Evolutionary conservation across 1,140 invertebrate genomes (phyloP).

Genomic region (Pseudachorutes palmiensis): DNA sequence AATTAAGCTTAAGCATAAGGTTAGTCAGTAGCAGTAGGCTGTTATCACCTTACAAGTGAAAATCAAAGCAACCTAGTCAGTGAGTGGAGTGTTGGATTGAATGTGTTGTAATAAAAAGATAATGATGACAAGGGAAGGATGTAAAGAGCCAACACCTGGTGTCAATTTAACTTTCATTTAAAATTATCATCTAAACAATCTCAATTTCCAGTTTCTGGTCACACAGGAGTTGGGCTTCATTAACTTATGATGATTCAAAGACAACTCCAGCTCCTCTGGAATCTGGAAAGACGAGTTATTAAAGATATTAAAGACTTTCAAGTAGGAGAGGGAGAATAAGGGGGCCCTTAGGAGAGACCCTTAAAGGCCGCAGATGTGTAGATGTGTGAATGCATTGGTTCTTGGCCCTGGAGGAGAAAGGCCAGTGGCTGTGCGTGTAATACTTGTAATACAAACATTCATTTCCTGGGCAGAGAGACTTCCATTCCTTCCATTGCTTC

Average conservation of each 20-base stretch:
- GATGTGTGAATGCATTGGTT: no score
- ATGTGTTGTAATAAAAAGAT: conserved; percentile 5
- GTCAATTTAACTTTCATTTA: background rate
- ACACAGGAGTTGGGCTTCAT: background rate
- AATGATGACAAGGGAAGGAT: conserved; percentile 6
- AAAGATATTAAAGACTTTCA: background rate
- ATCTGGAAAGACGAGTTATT: conserved; percentile 11
- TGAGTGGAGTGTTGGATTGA: no score
- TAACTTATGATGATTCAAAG: no score
- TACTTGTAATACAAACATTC: background rate
- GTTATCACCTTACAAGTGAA: no score
- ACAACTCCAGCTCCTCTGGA: no score
- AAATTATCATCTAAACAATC: background rate
- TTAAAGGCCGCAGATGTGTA: no score
- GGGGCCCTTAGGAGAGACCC: no score
- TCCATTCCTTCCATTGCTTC: no score
- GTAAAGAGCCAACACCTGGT: conserved; percentile 1
- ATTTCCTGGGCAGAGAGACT: background rate
- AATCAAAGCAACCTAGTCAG: no score
- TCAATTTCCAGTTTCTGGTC: background rate
- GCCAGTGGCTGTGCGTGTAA: background rate
- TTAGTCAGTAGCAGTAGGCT: no score
- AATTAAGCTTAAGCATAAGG: conserved; percentile 4
- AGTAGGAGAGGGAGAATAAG: background rate
- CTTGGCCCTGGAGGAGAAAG: background rate